Base-by-base conservation (phyloP, 2,797 vertebrate species). In the Onychomys arenicola region DNA sequence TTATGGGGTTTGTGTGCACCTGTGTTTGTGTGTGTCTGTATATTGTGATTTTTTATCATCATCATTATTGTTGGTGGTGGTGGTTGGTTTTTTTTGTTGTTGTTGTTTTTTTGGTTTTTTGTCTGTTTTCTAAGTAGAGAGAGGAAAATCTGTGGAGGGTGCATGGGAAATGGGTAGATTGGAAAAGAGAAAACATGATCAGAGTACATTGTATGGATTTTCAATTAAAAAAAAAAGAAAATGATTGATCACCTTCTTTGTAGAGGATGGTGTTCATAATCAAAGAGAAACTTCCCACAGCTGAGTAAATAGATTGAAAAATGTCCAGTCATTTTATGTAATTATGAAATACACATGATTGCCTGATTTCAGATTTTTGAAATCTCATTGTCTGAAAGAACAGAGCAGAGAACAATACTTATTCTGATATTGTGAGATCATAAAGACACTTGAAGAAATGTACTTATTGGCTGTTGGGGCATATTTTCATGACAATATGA, bases 221-320 rank as follows among this genome's bases (percentile, higher is more conserved):
- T n/a, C 10, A 80, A 5, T 19, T n/a, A n/a, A 49, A n/a, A n/a
- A 80, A 34, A 17, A 32, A 19, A 32, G 46, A 81, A 2, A 4
- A 40, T 84, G 29, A 6, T 49, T 88, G n/a, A 49, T 65, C 11
- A 76, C 1, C 57, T 81, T 77, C 13, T 91, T 84, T 88, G 37
- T 57, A 78, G n/a, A 90, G 92, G 94, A 78, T 0, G 55, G 14
- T 84, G 57, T 63, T 93, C 9, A 84, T 21, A 83, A 63, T 90
- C 16, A 81, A 94, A 93, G 29, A 59, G 5, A 87, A 89, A 34
- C 2, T 78, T 86, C 8, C 55, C 57, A 3, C 90, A 49, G 32
- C 46, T 55, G 83, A 65, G 14, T 90, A 93, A 95, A 94, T 85
- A 21, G 34, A 52, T 59, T 73, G 61, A 69, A 27, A 95, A 95